A percentile compares a stretch with the other conserved stretches of the same genome.
phyloP scores from a whole-genome alignment of 2,113 vertebrate genomes.

The Arenaria interpres region DNA sequence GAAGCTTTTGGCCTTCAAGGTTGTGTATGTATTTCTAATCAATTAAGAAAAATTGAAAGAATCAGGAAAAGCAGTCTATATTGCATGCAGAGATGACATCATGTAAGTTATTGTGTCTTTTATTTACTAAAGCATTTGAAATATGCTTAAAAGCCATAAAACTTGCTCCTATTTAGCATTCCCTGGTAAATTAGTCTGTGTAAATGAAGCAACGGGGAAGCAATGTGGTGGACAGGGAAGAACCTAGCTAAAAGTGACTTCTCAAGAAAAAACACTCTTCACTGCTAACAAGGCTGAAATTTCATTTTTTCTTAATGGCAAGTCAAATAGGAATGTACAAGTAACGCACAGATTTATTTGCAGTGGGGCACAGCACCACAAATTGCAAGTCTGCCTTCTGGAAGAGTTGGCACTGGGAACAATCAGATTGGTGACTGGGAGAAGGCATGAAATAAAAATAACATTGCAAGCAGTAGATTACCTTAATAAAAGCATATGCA shows the following conservation, averaged over 20 bases:
- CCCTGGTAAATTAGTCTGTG: background rate
- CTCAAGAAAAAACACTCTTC: background rate
- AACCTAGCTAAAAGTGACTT: background rate
- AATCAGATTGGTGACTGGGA: background rate
- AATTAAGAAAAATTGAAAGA: background rate
- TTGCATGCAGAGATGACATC: background rate
- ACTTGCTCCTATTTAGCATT: background rate
- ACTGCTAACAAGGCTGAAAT: background rate
- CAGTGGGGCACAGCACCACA: background rate
- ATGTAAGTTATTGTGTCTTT: background rate
- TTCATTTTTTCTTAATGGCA: background rate
- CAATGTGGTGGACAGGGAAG: background rate
- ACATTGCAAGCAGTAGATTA: background rate
- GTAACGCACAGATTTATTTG: background rate
- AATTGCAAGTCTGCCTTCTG: background rate
- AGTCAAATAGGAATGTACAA: background rate
- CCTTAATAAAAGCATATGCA: background rate
- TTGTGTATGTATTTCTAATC: background rate
- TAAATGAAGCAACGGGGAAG: background rate
- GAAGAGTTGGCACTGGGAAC: background rate
- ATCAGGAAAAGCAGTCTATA: background rate
- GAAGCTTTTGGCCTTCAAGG: conserved; percentile 10
- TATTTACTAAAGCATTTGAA: background rate
- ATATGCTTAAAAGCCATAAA: background rate
- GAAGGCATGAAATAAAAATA: background rate